Evolutionary conservation across 2,888 invertebrate genomes (phyloP).

Genomic region (Scaptomyza tumidula): DNA sequence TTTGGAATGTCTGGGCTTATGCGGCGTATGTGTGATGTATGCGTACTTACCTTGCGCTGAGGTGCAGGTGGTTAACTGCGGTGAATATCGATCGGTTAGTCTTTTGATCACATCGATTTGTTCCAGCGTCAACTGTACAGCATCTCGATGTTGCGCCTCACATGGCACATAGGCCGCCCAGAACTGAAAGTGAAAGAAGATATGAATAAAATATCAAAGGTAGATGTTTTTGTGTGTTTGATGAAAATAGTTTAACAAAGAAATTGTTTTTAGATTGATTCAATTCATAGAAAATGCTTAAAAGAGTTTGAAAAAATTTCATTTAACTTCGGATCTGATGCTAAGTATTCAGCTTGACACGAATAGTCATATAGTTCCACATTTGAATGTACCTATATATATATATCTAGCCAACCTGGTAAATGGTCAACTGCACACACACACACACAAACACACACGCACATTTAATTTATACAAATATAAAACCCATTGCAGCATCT

Average conservation of each 20-base stretch:
- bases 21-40: conserved; percentile 50
- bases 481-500: conserved; percentile 33
- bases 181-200: conserved; percentile 85
- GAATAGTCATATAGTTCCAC: background rate
- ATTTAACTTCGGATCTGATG: too few species aligned
- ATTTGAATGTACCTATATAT: background rate
- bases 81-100: conserved; percentile 88
- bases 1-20: conserved; percentile 21
- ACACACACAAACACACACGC: background rate
- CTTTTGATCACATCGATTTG: conserved; percentile 90
- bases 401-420: background rate
- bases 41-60: conserved; percentile 88
- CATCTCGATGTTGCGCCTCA: conserved; percentile 89
- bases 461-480: background rate
- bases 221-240: background rate
- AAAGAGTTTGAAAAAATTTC: too few species aligned
- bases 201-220: too few species aligned
- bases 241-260: background rate
- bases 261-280: background rate
- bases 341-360: too few species aligned
- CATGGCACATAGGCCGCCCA: conserved; percentile 91
- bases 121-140: conserved; percentile 89
- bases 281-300: too few species aligned
- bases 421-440: background rate
- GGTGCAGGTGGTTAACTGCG: conserved; percentile 88